These are phyloP conservation scores for Petrosia ficiformis DNA, from an alignment of 37 sponge, comb jelly and placozoan species.

Conservation along the genomic window DNA sequence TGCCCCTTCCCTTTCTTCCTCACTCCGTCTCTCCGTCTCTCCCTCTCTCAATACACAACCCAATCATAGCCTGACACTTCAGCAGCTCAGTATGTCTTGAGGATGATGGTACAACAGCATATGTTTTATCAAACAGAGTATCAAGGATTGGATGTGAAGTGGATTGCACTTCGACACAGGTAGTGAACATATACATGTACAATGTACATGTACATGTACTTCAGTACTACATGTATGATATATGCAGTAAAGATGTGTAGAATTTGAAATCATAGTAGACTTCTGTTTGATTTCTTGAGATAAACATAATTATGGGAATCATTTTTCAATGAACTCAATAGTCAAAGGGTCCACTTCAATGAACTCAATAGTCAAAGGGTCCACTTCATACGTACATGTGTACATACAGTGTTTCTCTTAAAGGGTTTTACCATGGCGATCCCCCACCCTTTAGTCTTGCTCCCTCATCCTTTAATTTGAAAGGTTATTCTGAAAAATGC, in stretches of 20 bases:
- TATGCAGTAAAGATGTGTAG: background rate
- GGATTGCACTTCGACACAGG: conserved; percentile 4
- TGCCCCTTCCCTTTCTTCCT: background rate
- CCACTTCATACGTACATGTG: too few species aligned
- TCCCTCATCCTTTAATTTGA: too few species aligned
- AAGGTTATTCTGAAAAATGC: too few species aligned
- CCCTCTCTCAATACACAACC: too few species aligned
- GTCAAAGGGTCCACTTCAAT: too few species aligned
- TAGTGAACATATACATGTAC: background rate
- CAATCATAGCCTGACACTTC: conserved; percentile 23
- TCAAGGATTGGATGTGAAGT: conserved; percentile 17
- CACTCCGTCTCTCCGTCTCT: background rate
- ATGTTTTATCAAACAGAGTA: conserved; percentile 49
- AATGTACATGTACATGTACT: background rate
- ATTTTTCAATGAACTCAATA: too few species aligned
- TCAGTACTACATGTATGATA: background rate
- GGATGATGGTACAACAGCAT: conserved; percentile 64
- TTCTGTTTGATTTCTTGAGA: background rate
- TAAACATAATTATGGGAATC: too few species aligned
- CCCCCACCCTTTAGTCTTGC: too few species aligned
- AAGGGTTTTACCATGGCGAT: too few species aligned
- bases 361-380: too few species aligned
- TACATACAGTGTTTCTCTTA: too few species aligned
- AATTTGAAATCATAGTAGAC: background rate
- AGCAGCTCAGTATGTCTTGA: conserved; percentile 62